phyloP scores from a whole-genome alignment of 2,797 vertebrate species.

The Propithecus deckenii region DNA sequence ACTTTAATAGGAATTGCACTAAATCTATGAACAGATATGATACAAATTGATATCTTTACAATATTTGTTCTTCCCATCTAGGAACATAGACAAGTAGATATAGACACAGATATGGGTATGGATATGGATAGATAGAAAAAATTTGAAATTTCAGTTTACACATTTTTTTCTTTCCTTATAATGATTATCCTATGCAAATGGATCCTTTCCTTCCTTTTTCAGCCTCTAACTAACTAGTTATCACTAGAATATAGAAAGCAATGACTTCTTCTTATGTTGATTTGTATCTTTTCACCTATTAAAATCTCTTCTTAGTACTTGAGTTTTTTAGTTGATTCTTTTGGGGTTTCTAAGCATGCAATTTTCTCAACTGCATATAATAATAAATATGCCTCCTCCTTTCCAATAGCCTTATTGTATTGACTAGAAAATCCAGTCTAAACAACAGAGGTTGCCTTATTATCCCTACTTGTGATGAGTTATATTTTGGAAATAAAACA shows the following conservation, averaged over 20 bases:
- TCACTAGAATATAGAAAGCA: not conserved
- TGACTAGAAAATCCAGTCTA: not conserved
- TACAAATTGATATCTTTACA: not conserved
- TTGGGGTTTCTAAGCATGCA: not conserved
- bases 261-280: not conserved
- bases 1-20: constrained; percentile 19
- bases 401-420: not conserved
- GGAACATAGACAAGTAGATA: not conserved
- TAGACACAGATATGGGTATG: not conserved
- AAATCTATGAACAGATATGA: not conserved
- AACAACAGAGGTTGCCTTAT: not conserved
- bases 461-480: not conserved
- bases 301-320: not conserved
- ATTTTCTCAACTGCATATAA: not conserved
- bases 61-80: not conserved
- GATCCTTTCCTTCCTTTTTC: not conserved
- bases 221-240: not conserved
- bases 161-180: not conserved
- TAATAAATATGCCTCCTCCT: not conserved
- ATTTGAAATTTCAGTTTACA: not conserved
- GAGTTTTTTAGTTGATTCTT: not conserved
- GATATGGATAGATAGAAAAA: not conserved
- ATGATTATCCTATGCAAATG: not conserved
- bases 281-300: not conserved
- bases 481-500: not conserved